A percentile compares a stretch with the other conserved stretches of the same genome.
phyloP scores from a whole-genome alignment of 2,888 invertebrate species.

The Endomychus coccineus region DNA sequence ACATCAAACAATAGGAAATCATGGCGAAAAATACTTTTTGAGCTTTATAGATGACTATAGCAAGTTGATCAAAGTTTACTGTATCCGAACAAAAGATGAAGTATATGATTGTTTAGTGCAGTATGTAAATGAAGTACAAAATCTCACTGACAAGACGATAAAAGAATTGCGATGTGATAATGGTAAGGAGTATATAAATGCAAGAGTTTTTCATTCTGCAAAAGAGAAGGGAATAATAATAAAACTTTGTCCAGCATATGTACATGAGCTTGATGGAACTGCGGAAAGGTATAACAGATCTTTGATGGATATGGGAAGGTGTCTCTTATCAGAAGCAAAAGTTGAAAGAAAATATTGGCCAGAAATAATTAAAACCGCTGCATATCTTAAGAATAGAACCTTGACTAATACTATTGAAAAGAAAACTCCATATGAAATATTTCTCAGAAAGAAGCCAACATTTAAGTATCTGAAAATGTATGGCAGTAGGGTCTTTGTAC shows the following conservation, averaged over 20 bases:
- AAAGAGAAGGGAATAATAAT: constrained; percentile 20
- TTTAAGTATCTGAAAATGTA: no score
- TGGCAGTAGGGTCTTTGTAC: constrained; percentile 15
- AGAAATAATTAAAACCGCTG: constrained; percentile 16
- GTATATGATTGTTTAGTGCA: constrained; percentile 19
- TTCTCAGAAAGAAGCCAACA: constrained; percentile 17
- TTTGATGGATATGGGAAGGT: constrained; percentile 21
- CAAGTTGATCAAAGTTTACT: constrained; percentile 18
- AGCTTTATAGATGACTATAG: constrained; percentile 21
- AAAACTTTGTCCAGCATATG: constrained; percentile 21
- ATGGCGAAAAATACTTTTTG: constrained; percentile 22
- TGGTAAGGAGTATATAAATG: constrained; percentile 19
- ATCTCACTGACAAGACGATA: constrained; percentile 15
- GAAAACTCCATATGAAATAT: constrained; percentile 22
- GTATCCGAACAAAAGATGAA: constrained; percentile 18
- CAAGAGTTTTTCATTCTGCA: constrained; percentile 18
- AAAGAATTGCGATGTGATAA: constrained; percentile 18
- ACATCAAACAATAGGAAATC: constrained; percentile 10
- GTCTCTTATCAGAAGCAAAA: constrained; percentile 22
- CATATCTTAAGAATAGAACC: constrained; percentile 17
- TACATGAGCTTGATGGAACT: constrained; percentile 25
- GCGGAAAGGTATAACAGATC: constrained; percentile 24
- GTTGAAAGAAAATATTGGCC: constrained; percentile 19
- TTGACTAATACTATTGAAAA: not conserved
- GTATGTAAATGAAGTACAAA: constrained; percentile 20